Evolutionary conservation across 2,113 vertebrate species (phyloP).

Genomic region (Archilochus colubris): DNA sequence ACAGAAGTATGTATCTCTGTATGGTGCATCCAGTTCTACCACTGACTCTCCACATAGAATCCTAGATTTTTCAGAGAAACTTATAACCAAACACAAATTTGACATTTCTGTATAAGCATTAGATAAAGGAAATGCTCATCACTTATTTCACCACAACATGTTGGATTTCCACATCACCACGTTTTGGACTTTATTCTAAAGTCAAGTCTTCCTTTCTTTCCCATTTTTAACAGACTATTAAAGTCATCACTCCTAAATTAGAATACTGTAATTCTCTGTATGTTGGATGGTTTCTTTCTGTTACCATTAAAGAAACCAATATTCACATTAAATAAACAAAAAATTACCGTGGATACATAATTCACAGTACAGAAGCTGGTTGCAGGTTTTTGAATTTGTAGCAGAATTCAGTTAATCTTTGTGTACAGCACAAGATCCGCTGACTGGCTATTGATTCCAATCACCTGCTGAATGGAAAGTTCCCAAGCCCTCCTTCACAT

Average conservation of each 20-base stretch:
- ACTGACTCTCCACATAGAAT: rapidly evolving
- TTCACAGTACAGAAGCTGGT: not conserved
- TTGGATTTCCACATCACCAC: not conserved
- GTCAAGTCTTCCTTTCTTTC: not conserved
- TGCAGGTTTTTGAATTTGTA: not conserved
- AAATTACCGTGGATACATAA: not conserved
- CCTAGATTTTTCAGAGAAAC: not conserved
- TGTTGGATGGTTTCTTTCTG: not conserved
- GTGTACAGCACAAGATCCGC: not conserved
- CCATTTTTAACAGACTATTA: not conserved
- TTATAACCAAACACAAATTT: rapidly evolving
- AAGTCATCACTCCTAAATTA: not conserved
- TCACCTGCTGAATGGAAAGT: not conserved
- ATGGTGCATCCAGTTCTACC: not conserved
- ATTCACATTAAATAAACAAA: not conserved
- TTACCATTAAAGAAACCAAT: not conserved
- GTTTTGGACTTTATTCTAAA: not conserved
- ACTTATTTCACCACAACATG: not conserved
- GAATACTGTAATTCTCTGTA: not conserved
- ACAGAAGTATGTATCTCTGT: not conserved
- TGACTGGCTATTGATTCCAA: not conserved
- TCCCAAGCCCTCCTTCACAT: not conserved
- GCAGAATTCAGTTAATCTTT: not conserved
- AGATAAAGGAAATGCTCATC: not conserved
- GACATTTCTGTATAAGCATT: not conserved